phyloP scores from a whole-genome alignment of 2,113 vertebrate species.

The Acanthochromis polyacanthus region DNA sequence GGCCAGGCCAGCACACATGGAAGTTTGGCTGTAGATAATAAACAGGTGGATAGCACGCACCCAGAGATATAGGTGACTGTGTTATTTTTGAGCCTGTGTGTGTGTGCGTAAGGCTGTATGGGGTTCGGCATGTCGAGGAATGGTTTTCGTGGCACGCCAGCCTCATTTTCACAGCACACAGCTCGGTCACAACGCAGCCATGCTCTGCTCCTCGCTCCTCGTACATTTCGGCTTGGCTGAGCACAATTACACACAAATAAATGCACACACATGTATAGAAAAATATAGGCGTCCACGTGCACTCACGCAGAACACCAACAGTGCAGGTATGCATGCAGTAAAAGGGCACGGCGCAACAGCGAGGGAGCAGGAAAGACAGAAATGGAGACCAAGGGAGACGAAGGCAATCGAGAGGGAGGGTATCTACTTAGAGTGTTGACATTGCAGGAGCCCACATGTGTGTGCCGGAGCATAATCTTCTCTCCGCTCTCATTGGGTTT shows the following conservation, averaged over 20 bases:
- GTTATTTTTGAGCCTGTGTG: constrained; percentile 12
- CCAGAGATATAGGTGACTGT: constrained; percentile 16
- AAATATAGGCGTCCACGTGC: constrained; percentile 11
- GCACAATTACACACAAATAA: constrained; percentile 24
- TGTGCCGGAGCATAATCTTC: constrained; percentile 76
- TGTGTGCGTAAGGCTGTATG: constrained; percentile 9
- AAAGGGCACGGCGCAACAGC: constrained; percentile 23
- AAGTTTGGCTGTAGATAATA: constrained; percentile 45
- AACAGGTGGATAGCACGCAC: constrained; percentile 66
- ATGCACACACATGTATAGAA: constrained; percentile 13
- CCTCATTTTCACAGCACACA: constrained; percentile 62
- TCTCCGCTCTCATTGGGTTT: constrained; percentile 76
- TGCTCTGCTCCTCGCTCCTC: constrained; percentile 34
- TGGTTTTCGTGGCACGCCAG: constrained; percentile 19
- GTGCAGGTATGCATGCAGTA: constrained; percentile 40
- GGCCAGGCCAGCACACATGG: constrained; percentile 19
- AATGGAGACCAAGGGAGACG: constrained; percentile 57
- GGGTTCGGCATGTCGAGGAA: constrained; percentile 34
- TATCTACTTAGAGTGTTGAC: constrained; percentile 80
- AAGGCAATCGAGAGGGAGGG: constrained; percentile 68
- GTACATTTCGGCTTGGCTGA: constrained; percentile 34
- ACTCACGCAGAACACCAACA: constrained; percentile 30
- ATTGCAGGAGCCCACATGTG: constrained; percentile 75
- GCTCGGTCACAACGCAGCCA: constrained; percentile 45
- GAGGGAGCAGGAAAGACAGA: constrained; percentile 42